Percentiles rank a stretch among this genome's conserved stretches.
These are phyloP conservation scores for Hylyphantes graminicola DNA, from an alignment of 1,140 invertebrate species.

Conservation along the genomic window DNA sequence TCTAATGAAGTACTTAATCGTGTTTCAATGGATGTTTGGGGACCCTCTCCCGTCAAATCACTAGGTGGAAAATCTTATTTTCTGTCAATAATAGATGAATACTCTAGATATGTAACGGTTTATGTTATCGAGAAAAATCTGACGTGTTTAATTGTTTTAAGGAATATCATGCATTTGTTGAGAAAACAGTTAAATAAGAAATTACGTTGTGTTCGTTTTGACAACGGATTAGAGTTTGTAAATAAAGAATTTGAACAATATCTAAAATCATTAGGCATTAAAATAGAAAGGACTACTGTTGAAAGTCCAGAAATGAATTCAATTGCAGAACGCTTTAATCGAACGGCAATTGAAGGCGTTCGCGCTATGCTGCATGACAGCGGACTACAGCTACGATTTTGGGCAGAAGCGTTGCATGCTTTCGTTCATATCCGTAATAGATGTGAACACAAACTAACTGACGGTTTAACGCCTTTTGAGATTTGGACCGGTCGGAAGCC, in stretches of 20 bases:
- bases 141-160: constrained; percentile 65
- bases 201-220: constrained; percentile 15
- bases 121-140: constrained; percentile 63
- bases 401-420: constrained; percentile 3
- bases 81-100: not conserved
- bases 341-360: constrained; percentile 67
- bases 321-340: constrained; percentile 69
- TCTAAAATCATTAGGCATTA: constrained; percentile 1
- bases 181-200: constrained; percentile 29
- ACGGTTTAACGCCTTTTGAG: constrained; percentile 65
- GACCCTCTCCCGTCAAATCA: not conserved
- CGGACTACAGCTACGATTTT: constrained; percentile 44
- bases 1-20: not conserved
- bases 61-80: not conserved
- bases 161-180: constrained; percentile 10
- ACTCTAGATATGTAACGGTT: not conserved
- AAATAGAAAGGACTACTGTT: constrained; percentile 68
- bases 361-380: constrained; percentile 66
- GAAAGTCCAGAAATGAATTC: constrained; percentile 71
- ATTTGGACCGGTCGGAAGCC: constrained; percentile 21
- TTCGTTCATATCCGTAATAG: not conserved
- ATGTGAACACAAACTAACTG: not conserved
- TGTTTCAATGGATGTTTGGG: not conserved
- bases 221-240: constrained; percentile 54
- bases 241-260: constrained; percentile 23